Percentiles rank a stretch among this genome's conserved stretches.
phyloP scores from a whole-genome alignment of 2,797 vertebrate species.

The Neosalanx taihuensis region DNA sequence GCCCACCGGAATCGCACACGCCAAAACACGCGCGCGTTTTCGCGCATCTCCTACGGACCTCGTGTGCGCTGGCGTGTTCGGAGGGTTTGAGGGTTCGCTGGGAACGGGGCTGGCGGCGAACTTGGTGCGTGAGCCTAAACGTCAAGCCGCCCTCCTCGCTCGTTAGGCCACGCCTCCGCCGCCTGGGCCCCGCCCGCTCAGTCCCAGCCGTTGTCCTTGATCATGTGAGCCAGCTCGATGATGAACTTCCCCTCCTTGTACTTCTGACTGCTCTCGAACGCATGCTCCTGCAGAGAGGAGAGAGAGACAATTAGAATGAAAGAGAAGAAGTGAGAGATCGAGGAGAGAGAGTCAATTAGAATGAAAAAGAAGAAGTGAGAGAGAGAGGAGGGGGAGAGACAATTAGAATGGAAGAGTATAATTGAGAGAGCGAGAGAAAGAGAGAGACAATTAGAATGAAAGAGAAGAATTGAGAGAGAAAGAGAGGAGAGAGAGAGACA shows the following conservation, averaged over 20 bases:
- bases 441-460: too few species aligned
- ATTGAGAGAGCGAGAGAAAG: too few species aligned
- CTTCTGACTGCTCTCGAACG: slow-evolving; percentile 99
- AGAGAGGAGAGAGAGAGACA: neutral
- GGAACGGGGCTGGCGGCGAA: slow-evolving; percentile 10
- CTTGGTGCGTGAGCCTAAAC: neutral
- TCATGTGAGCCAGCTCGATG: slow-evolving; percentile 99
- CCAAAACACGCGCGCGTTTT: neutral
- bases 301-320: neutral
- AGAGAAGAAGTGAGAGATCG: neutral
- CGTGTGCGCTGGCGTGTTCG: slow-evolving; percentile 7
- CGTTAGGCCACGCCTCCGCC: slow-evolving; percentile 4
- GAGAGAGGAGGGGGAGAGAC: too few species aligned
- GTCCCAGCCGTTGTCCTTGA: slow-evolving; percentile 99
- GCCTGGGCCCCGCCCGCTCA: slow-evolving; percentile 61
- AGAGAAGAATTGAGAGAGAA: neutral
- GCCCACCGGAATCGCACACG: neutral
- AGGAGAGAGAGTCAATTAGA: neutral
- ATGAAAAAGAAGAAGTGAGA: neutral
- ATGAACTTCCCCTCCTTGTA: slow-evolving; percentile 99
- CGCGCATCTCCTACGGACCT: too few species aligned
- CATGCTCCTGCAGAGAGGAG: slow-evolving; percentile 82
- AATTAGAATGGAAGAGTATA: too few species aligned
- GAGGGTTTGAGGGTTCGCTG: neutral
- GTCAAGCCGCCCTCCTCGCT: slow-evolving; percentile 1